Evolutionary conservation across 2,797 vertebrate genomes (phyloP).

Genomic region (Pseudotriccus pelzelni): DNA sequence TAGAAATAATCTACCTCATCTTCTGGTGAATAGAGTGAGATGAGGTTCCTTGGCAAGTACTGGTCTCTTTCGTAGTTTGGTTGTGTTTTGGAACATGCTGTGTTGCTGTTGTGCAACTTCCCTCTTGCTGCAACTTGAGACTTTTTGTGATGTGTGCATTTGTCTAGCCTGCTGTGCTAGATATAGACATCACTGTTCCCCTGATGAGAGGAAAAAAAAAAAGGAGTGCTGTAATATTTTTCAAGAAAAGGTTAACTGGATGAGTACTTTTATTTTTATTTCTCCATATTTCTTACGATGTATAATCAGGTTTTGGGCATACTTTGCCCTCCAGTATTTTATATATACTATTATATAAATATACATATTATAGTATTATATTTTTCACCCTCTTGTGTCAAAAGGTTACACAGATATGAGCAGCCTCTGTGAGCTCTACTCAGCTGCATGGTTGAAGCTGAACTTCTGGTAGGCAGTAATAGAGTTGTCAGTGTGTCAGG

Average conservation of each 20-base stretch:
- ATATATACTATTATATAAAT: no score
- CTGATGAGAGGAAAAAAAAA: neutral
- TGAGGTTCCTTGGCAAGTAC: neutral
- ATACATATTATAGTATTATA: neutral
- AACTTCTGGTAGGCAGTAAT: neutral
- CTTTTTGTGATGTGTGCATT: neutral
- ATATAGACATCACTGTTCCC: neutral
- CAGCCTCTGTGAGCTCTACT: neutral
- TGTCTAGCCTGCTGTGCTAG: neutral
- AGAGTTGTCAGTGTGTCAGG: neutral
- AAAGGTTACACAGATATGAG: neutral
- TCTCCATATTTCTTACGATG: neutral
- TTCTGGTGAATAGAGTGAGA: neutral
- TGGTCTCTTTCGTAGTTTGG: neutral
- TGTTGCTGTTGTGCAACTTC: neutral
- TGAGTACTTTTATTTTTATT: neutral
- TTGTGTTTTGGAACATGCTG: neutral
- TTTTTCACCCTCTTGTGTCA: neutral
- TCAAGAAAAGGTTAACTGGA: neutral
- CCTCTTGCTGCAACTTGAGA: neutral
- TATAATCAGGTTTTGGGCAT: neutral
- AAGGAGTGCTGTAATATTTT: neutral
- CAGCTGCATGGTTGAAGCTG: neutral
- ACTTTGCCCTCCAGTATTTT: neutral
- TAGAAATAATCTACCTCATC: neutral